Percentiles rank a stretch among this genome's conserved stretches.
Conservation (phyloP, 2,797 vertebrate genomes). For the Pteronotus mesoamericanus region DNA sequence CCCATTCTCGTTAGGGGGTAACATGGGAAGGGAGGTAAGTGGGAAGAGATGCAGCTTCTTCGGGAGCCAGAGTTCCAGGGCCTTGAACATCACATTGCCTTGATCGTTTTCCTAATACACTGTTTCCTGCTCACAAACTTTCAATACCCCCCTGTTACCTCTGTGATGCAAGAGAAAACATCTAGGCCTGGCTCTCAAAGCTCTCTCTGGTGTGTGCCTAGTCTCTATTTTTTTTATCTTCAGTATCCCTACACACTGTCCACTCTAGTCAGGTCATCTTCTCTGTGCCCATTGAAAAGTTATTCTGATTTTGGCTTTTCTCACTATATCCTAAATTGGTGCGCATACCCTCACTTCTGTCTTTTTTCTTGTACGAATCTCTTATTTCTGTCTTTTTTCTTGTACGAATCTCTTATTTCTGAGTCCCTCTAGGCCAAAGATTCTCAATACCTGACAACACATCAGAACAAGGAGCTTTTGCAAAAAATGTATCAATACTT, state of each 20-base stretch:
- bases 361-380: background rate
- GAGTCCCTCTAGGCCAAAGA: background rate
- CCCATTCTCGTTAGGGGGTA: background rate
- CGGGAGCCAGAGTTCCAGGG: background rate
- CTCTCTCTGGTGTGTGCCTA: background rate
- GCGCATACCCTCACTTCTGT: background rate
- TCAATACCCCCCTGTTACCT: background rate
- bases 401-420: background rate
- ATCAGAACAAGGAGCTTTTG: slow-evolving; percentile 11
- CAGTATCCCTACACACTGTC: background rate
- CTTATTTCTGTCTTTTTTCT: slow-evolving; percentile 1
- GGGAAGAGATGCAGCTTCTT: background rate
- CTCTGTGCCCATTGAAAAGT: background rate
- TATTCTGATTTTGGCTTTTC: slow-evolving; percentile 30
- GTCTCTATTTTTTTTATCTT: background rate
- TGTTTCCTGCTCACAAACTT: background rate
- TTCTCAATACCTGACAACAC: background rate
- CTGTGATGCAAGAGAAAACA: background rate
- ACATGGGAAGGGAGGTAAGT: background rate
- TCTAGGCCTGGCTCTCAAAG: background rate
- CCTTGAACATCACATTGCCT: background rate
- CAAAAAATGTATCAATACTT: background rate
- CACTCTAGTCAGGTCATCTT: background rate
- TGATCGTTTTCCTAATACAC: background rate
- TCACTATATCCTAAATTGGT: background rate